A percentile compares a stretch with the other conserved stretches of the same genome.
These are phyloP conservation scores for Muntiacus reevesi DNA, from an alignment of 2,113 vertebrate genomes.

Conservation along the genomic window DNA sequence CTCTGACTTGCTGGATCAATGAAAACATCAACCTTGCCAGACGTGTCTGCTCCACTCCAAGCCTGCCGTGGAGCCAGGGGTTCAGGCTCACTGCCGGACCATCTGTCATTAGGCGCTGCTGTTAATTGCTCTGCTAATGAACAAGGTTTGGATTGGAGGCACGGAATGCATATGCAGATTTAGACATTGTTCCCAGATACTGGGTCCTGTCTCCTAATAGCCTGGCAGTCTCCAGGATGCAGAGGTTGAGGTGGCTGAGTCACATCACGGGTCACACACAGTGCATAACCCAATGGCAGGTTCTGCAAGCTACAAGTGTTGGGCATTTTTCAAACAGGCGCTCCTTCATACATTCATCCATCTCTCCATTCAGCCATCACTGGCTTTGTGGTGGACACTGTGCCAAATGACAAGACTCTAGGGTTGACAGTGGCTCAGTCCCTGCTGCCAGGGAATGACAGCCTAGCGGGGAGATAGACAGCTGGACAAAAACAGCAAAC, in stretches of 20 bases:
- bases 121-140: conserved; percentile 59
- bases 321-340: rapidly evolving
- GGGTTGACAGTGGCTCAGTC: background rate
- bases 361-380: background rate
- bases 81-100: conserved; percentile 29
- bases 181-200: background rate
- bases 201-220: background rate
- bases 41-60: background rate
- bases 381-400: background rate
- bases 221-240: background rate
- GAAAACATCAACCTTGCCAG: conserved; percentile 54
- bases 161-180: background rate
- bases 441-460: background rate
- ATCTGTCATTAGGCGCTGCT: conserved; percentile 53
- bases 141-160: conserved; percentile 40
- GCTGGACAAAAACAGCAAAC: background rate
- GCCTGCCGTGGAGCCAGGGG: background rate
- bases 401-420: background rate
- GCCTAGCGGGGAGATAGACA: background rate
- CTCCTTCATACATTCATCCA: background rate
- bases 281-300: background rate
- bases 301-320: background rate
- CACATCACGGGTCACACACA: rapidly evolving
- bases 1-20: conserved; percentile 35
- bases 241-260: background rate